phyloP scores from a whole-genome alignment of 2,888 invertebrate genomes.

The Synergus gifuensis region DNA sequence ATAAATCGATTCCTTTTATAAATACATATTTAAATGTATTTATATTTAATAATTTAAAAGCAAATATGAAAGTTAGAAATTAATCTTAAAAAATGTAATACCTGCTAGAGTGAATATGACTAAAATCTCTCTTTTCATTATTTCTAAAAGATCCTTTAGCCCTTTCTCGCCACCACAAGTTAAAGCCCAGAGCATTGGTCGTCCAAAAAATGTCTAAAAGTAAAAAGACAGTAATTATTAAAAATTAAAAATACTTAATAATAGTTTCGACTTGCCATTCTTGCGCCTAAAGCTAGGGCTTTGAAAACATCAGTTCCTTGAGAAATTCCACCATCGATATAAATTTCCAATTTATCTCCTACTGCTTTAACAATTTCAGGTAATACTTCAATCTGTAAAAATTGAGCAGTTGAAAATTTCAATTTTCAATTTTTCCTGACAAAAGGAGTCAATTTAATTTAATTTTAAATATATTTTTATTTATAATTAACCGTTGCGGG shows the following conservation, averaged over 20 bases:
- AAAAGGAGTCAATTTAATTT: neutral
- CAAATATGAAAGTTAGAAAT: neutral
- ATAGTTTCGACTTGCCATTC: slow-evolving; percentile 81
- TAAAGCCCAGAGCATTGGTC: slow-evolving; percentile 92
- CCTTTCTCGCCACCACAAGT: slow-evolving; percentile 88
- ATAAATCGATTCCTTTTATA: slow-evolving; percentile 46
- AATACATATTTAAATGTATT: no score
- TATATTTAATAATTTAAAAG: neutral
- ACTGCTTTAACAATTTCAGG: slow-evolving; percentile 89
- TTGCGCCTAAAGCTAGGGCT: slow-evolving; percentile 93
- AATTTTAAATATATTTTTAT: neutral
- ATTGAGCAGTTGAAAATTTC: neutral
- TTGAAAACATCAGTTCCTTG: slow-evolving; percentile 94
- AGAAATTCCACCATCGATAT: slow-evolving; percentile 91
- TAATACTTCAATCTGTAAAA: slow-evolving; percentile 87
- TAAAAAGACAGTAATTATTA: neutral
- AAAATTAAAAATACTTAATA: no score
- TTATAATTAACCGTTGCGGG: slow-evolving; percentile 85
- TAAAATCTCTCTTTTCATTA: slow-evolving; percentile 88
- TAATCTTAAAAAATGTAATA: slow-evolving; percentile 67
- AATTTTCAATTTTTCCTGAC: neutral
- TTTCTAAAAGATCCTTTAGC: slow-evolving; percentile 85
- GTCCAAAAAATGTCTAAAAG: slow-evolving; percentile 87
- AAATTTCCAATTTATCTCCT: slow-evolving; percentile 86
- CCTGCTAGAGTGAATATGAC: slow-evolving; percentile 87